Evolutionary conservation across 53 echinoderm and acorn worm genomes (phyloP).

Genomic region (Antedon mediterranea): DNA sequence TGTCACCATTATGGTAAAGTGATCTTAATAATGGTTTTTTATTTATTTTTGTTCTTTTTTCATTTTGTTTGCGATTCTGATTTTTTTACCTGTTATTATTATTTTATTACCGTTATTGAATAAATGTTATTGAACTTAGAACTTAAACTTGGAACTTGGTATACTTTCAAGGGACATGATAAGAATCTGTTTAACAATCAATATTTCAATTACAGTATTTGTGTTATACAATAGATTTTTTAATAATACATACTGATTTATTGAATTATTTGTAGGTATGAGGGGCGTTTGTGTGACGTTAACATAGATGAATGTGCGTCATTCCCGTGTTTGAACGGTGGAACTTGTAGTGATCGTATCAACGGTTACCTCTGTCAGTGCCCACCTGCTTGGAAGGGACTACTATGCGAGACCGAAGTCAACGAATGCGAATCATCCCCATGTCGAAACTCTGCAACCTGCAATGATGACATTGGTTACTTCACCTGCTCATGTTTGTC

Average conservation of each 20-base stretch:
- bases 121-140: too few relatives aligned
- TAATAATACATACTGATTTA: neutral
- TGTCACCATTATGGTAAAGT: too few relatives aligned
- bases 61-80: too few relatives aligned
- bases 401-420: slow-evolving; percentile 44
- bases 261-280: slow-evolving; percentile 38
- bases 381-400: slow-evolving; percentile 69
- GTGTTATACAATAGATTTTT: neutral
- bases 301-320: slow-evolving; percentile 75
- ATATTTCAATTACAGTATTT: neutral
- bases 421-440: slow-evolving; percentile 75
- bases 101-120: too few relatives aligned
- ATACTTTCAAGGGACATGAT: too few relatives aligned
- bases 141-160: too few relatives aligned
- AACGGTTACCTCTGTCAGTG: slow-evolving; percentile 66
- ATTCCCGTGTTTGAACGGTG: slow-evolving; percentile 53
- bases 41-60: too few relatives aligned
- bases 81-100: too few relatives aligned
- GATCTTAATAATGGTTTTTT: too few relatives aligned
- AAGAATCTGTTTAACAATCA: too few relatives aligned
- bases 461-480: slow-evolving; percentile 50
- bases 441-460: slow-evolving; percentile 53
- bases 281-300: slow-evolving; percentile 43
- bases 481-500: slow-evolving; percentile 52
- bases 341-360: slow-evolving; percentile 60